Base-by-base conservation (phyloP, 2,797 vertebrate genomes). In the Eupleurogrammus muticus region DNA sequence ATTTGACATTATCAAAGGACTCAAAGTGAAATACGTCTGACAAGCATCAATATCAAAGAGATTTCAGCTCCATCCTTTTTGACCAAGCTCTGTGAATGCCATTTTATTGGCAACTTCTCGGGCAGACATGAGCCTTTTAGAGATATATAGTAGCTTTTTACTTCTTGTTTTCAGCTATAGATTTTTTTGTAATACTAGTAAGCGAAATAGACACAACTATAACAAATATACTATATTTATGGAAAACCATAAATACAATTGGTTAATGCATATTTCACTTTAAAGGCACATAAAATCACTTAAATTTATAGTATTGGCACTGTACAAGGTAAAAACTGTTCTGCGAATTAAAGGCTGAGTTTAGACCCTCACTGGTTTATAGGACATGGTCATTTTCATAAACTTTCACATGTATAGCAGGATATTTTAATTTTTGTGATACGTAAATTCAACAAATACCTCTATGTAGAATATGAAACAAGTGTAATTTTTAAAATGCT, bases 1-100 rank as follows among this genome's bases (percentile, higher is more conserved):
- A 92, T 91, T 93, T 89, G 85, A 87, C 84, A 79, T 79, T 86
- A 93, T 93, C 90, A 91, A 91, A 92, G 87, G 66, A 72, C 74
- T 88, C 70, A 73, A 75, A 84, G 85, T 88, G 89, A 89, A 89
- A 90, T 84, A 64, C 54, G 65, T 83, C 89, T 87, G 86, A 91
- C 83, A 89, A 86, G 86, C 65, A 64, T 67, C 32, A 83, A 86
- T 90, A 92, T 89, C 91, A 90, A 87, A 91, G 78, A 74, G 76
- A 85, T 82, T 83, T 82, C 84, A 52, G 32, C 77, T 66, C 70
- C 65, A 5, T 60, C 52, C 75, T 79, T 74, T 81, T 42, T 63
- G 86, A 84, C 83, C 83, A 24, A 36, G 69, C 77, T 79, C 61
- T 19, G 60, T 46, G 17, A 72, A 66, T 65, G 57, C n/a, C 32